phyloP scores from a whole-genome alignment of 2,113 vertebrate species.

The Catharus fuscescens region DNA sequence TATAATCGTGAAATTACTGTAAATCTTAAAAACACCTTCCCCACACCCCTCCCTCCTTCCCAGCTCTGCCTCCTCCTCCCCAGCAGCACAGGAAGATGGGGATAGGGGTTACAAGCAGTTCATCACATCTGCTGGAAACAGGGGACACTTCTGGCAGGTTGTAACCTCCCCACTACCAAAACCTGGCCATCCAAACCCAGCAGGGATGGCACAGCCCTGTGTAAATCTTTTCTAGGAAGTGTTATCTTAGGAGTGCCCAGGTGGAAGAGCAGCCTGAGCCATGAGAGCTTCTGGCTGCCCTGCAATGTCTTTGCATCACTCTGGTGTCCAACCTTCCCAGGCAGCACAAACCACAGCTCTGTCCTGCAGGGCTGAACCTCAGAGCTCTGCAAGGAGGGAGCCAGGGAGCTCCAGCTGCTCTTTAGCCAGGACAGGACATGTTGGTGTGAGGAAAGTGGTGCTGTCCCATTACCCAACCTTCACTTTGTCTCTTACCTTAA shows the following conservation, averaged over 20 bases:
- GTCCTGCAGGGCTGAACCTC: background rate
- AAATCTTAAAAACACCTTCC: background rate
- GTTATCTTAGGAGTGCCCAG: background rate
- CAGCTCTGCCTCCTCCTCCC: background rate
- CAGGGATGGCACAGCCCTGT: background rate
- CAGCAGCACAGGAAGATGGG: background rate
- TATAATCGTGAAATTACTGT: too few species aligned
- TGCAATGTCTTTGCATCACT: background rate
- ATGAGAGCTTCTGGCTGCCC: background rate
- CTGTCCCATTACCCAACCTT: background rate
- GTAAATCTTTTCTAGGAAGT: background rate
- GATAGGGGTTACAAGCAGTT: background rate
- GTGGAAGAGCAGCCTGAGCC: background rate
- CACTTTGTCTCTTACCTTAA: background rate
- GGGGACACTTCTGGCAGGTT: background rate
- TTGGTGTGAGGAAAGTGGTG: background rate
- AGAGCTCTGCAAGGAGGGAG: background rate
- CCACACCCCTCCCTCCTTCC: too few species aligned
- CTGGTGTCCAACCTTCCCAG: background rate
- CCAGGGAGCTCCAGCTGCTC: background rate
- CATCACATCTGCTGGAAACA: background rate
- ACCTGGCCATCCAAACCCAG: background rate
- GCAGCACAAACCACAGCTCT: rapidly evolving
- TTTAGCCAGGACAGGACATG: background rate
- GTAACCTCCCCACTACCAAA: background rate